phyloP scores from a whole-genome alignment of 2,113 vertebrate species.

The Hippopotamus amphibius region DNA sequence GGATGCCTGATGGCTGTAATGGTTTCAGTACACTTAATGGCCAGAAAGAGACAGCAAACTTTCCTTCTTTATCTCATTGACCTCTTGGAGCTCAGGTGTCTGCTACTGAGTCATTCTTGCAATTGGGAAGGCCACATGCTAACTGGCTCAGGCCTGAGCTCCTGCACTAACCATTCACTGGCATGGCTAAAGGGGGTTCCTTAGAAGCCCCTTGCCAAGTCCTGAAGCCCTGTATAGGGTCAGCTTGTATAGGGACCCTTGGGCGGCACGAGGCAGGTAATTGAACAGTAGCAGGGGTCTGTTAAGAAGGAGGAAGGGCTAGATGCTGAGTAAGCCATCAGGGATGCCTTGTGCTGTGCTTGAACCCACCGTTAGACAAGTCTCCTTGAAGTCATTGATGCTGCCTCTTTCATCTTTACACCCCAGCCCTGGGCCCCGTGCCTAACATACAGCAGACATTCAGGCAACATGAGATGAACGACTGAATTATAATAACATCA shows the following conservation, averaged over 20 bases:
- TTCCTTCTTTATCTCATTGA: background rate
- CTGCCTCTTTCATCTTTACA: background rate
- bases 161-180: background rate
- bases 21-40: background rate
- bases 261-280: background rate
- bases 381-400: background rate
- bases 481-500: background rate
- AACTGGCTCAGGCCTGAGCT: background rate
- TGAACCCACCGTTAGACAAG: background rate
- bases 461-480: background rate
- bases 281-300: background rate
- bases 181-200: background rate
- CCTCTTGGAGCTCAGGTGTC: background rate
- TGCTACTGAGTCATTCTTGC: background rate
- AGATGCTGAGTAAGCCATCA: background rate
- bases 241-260: background rate
- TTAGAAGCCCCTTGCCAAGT: background rate
- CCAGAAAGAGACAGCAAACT: background rate
- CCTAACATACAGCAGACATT: background rate
- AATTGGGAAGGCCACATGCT: background rate
- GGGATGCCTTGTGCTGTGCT: background rate
- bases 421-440: too few species aligned
- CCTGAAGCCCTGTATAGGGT: background rate
- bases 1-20: accelerated
- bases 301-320: background rate